These are phyloP conservation scores for Notolabrus celidotus DNA, from an alignment of 2,797 vertebrate species.

Conservation along the genomic window DNA sequence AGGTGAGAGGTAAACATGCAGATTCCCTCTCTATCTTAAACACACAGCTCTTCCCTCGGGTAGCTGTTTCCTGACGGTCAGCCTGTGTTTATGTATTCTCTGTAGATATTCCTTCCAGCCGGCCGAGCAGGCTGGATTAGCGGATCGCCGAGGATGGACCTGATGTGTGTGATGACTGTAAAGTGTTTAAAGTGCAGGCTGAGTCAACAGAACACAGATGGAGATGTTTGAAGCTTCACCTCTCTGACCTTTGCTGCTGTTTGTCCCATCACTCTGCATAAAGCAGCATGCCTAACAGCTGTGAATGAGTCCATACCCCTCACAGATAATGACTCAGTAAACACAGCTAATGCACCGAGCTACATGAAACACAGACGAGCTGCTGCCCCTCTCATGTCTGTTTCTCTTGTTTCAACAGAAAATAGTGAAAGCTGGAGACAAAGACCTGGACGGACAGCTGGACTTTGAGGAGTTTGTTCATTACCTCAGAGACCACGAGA, in stretches of 20 bases:
- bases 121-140: not conserved
- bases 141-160: not conserved
- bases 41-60: not conserved
- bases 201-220: conserved; percentile 63
- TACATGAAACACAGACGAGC: not conserved
- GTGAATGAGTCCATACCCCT: conserved; percentile 2
- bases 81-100: conserved; percentile 4
- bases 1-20: not conserved
- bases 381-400: not conserved
- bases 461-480: conserved; percentile 98
- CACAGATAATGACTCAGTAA: not conserved
- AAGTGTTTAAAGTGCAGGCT: conserved; percentile 29
- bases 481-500: conserved; percentile 96
- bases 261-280: conserved; percentile 23
- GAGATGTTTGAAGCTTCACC: conserved; percentile 11
- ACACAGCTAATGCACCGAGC: not conserved
- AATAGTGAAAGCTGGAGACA: conserved; percentile 96
- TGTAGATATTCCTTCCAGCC: conserved; percentile 10
- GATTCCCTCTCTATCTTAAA: not conserved
- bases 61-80: not conserved
- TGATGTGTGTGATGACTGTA: conserved; percentile 23
- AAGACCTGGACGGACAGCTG: conserved; percentile 94
- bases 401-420: conserved; percentile 82
- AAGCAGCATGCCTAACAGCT: not conserved
- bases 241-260: conserved; percentile 13